These are phyloP conservation scores for Ctenomys sociabilis DNA, from an alignment of 2,113 vertebrate genomes.

Conservation along the genomic window DNA sequence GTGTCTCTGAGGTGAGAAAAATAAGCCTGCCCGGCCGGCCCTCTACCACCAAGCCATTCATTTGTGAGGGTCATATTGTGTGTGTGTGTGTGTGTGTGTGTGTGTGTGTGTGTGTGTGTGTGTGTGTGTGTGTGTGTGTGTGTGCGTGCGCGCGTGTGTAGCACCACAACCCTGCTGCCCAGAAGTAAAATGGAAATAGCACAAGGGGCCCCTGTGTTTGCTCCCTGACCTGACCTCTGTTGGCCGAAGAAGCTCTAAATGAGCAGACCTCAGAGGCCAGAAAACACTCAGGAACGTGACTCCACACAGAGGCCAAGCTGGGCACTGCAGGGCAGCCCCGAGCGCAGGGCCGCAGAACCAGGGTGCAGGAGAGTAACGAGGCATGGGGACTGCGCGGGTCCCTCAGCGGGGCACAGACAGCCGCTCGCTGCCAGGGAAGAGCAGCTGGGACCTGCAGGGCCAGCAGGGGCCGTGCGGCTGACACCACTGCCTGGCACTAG, in stretches of 20 bases:
- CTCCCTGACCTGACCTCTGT: neutral
- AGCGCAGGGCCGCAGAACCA: neutral
- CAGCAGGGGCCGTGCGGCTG: neutral
- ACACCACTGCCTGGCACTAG: neutral
- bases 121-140: neutral
- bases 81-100: too few relatives aligned
- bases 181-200: neutral
- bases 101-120: neutral
- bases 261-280: neutral
- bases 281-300: constrained; percentile 74
- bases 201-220: neutral
- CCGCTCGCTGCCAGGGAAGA: neutral
- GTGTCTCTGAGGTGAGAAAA: neutral
- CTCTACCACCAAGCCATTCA: too few relatives aligned
- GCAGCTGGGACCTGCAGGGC: neutral
- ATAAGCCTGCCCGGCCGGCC: neutral
- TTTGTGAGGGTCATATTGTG: neutral
- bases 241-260: neutral
- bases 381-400: neutral
- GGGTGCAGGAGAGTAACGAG: neutral
- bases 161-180: neutral
- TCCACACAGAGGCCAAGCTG: constrained; percentile 86
- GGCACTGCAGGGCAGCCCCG: constrained; percentile 82
- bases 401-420: too few relatives aligned
- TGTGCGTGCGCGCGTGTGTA: neutral